Evolutionary conservation across 2,797 vertebrate genomes (phyloP).

Genomic region (Gadopsis bispinosus): DNA sequence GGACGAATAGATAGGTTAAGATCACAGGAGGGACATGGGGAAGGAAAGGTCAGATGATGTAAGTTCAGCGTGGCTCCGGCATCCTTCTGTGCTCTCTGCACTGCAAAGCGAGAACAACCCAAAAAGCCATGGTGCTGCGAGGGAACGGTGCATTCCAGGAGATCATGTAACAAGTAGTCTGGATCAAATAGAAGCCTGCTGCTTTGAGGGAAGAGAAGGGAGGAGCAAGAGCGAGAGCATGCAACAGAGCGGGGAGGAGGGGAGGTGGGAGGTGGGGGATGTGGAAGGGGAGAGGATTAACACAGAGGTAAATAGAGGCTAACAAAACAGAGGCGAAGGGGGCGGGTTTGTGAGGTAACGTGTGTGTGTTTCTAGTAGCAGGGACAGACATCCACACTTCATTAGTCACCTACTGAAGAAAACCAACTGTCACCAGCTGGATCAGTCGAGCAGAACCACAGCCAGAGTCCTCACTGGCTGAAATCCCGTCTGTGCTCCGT

Average conservation of each 20-base stretch:
- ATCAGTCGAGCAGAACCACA: conserved; percentile 5
- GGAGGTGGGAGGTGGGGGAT: conserved; percentile 48
- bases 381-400: conserved; percentile 48
- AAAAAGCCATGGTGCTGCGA: conserved; percentile 53
- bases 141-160: conserved; percentile 78
- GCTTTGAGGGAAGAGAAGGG: conserved; percentile 75
- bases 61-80: conserved; percentile 70
- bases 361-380: conserved; percentile 13
- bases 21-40: conserved; percentile 55
- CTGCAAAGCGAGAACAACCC: conserved; percentile 47
- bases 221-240: conserved; percentile 71
- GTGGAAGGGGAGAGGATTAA: conserved; percentile 69
- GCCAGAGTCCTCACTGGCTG: conserved; percentile 17
- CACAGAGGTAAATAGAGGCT: conserved; percentile 77
- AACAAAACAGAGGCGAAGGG: conserved; percentile 64
- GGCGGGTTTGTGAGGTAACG: conserved; percentile 48
- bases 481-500: background rate
- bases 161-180: conserved; percentile 86
- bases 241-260: conserved; percentile 59
- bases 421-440: background rate
- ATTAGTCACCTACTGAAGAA: conserved; percentile 42
- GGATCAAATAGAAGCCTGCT: conserved; percentile 87
- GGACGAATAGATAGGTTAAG: conserved; percentile 24
- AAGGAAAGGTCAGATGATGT: conserved; percentile 57
- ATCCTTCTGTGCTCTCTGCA: conserved; percentile 61